A percentile compares a stretch with the other conserved stretches of the same genome.
phyloP scores from a whole-genome alignment of 2,888 invertebrate species.

The Gryllus longicercus region DNA sequence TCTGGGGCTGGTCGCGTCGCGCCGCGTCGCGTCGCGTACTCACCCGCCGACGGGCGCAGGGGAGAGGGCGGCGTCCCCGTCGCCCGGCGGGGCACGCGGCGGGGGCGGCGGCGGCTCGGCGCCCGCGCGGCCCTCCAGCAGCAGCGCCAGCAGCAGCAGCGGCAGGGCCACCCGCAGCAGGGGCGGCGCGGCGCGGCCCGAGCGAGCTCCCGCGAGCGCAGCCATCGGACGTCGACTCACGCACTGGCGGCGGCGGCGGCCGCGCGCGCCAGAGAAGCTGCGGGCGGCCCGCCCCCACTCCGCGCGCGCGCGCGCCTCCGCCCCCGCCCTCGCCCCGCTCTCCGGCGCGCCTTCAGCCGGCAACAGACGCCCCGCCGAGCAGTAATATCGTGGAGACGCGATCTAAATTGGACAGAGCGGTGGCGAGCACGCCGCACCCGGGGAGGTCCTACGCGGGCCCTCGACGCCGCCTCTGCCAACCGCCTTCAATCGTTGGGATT shows the following conservation, averaged over 20 bases:
- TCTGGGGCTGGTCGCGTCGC: too few relatives aligned
- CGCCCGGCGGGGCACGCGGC: slow-evolving; percentile 26
- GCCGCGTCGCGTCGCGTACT: neutral
- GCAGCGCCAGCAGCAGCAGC: slow-evolving; percentile 22
- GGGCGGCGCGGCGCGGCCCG: slow-evolving; percentile 6
- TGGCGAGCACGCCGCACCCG: neutral
- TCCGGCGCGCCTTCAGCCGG: neutral
- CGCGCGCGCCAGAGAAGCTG: neutral
- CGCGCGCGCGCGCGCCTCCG: neutral
- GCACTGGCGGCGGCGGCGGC: slow-evolving; percentile 12
- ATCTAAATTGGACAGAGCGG: slow-evolving; percentile 3
- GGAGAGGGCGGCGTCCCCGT: slow-evolving; percentile 32
- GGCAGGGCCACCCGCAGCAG: slow-evolving; percentile 3
- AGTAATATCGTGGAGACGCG: neutral
- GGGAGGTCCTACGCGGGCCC: neutral
- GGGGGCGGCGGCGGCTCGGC: slow-evolving; percentile 11
- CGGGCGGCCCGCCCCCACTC: neutral
- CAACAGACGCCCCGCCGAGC: neutral
- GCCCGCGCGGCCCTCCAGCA: slow-evolving; percentile 12
- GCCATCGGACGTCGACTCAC: neutral
- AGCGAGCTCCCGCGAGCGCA: neutral
- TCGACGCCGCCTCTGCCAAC: neutral
- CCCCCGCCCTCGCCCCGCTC: neutral
- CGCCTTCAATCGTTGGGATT: neutral
- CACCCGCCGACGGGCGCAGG: slow-evolving; percentile 33